Evolutionary conservation across 2,888 invertebrate genomes (phyloP).

Genomic region (Automeris io): DNA sequence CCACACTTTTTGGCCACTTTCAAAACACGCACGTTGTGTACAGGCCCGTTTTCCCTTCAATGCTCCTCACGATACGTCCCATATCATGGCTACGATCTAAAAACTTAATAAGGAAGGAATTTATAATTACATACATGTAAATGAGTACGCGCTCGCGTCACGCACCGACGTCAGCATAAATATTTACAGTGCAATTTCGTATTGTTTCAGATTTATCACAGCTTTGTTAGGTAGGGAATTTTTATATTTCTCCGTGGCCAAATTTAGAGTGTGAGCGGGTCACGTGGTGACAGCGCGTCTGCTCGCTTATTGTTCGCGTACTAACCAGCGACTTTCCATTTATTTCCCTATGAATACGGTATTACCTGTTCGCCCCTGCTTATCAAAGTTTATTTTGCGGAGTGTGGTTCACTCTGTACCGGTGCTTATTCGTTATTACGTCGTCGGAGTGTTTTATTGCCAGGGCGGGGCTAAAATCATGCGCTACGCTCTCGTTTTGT

Average conservation of each 20-base stretch:
- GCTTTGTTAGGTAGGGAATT: slow-evolving; percentile 51
- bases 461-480: slow-evolving; percentile 68
- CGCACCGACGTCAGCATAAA: slow-evolving; percentile 53
- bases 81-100: slow-evolving; percentile 44
- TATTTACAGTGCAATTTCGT: slow-evolving; percentile 69
- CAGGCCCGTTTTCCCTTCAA: slow-evolving; percentile 12
- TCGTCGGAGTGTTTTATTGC: slow-evolving; percentile 75
- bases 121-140: slow-evolving; percentile 53
- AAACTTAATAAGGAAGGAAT: slow-evolving; percentile 59
- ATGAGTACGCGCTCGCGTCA: slow-evolving; percentile 35
- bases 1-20: too few relatives aligned
- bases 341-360: slow-evolving; percentile 78
- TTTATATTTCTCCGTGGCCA: slow-evolving; percentile 56
- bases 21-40: too few relatives aligned
- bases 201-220: slow-evolving; percentile 63
- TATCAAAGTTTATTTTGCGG: slow-evolving; percentile 78
- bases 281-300: slow-evolving; percentile 64
- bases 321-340: slow-evolving; percentile 77
- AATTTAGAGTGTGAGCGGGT: slow-evolving; percentile 42
- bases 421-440: slow-evolving; percentile 77
- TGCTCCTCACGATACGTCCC: slow-evolving; percentile 27
- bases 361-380: slow-evolving; percentile 77
- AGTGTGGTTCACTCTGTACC: slow-evolving; percentile 76
- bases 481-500: slow-evolving; percentile 66
- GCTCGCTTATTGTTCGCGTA: slow-evolving; percentile 68